Evolutionary conservation across 2,888 invertebrate genomes (phyloP).

Genomic region (Chironomus riparius): DNA sequence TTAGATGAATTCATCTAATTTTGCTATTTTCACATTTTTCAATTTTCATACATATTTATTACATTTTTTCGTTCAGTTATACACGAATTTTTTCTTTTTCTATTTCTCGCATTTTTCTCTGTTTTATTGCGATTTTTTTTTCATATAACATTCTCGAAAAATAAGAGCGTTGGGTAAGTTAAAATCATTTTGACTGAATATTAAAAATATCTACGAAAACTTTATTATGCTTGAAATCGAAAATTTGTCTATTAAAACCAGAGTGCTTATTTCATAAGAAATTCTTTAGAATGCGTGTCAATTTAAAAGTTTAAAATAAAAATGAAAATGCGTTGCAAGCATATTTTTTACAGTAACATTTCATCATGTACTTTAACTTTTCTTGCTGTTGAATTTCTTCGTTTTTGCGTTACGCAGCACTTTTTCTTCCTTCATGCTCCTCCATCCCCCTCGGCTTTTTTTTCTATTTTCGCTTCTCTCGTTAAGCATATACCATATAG

Average conservation of each 20-base stretch:
- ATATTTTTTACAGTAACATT: neutral
- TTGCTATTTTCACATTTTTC: slow-evolving; percentile 18
- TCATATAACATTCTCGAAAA: neutral
- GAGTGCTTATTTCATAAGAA: no score
- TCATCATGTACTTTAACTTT: neutral
- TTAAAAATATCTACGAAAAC: no score
- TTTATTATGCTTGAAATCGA: no score
- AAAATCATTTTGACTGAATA: no score
- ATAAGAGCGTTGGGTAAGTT: no score
- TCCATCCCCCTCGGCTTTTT: neutral
- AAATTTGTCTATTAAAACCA: no score
- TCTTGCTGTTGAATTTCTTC: slow-evolving; percentile 8
- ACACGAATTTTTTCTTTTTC: neutral
- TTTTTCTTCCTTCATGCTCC: neutral
- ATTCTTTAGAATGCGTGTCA: no score
- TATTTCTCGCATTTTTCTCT: neutral
- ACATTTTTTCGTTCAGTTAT: no score
- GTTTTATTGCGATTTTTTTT: neutral
- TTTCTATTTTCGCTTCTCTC: neutral
- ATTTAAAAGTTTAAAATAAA: no score
- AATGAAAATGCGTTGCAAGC: no score
- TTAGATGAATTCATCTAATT: neutral
- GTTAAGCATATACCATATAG: slow-evolving; percentile 24
- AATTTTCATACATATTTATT: slow-evolving; percentile 27
- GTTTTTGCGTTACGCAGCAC: slow-evolving; percentile 26